Evolutionary conservation across 2,797 vertebrate genomes (phyloP).

Genomic region (Sebastes ruberrimus): DNA sequence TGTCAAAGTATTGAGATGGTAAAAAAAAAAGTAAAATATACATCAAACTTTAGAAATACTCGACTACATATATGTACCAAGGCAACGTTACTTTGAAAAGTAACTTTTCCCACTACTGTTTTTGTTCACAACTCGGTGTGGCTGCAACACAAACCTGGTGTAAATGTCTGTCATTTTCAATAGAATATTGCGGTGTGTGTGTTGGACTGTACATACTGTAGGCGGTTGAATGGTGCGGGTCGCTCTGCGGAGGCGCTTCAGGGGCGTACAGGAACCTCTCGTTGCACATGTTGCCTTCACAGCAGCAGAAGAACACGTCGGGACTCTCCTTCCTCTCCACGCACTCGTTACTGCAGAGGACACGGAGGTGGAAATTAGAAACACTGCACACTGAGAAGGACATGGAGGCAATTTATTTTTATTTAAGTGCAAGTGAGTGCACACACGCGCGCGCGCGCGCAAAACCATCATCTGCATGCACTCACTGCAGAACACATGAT

Average conservation of each 20-base stretch:
- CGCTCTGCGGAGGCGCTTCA: conserved; percentile 83
- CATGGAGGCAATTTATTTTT: conserved; percentile 17
- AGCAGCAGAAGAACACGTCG: conserved; percentile 97
- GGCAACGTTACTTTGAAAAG: neutral
- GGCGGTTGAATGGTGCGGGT: conserved; percentile 78
- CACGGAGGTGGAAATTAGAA: conserved; percentile 31
- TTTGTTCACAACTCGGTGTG: neutral
- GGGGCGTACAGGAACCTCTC: conserved; percentile 92
- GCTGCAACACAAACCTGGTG: neutral
- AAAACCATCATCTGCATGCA: neutral
- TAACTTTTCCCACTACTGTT: neutral
- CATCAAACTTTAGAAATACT: neutral
- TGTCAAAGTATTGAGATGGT: neutral
- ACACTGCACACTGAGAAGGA: neutral
- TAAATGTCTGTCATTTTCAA: neutral
- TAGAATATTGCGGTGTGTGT: neutral
- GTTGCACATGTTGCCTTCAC: conserved; percentile 96
- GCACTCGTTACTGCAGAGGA: conserved; percentile 86
- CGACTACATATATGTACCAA: neutral
- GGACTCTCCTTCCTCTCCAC: conserved; percentile 94
- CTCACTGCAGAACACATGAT: neutral
- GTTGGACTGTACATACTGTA: conserved; percentile 71
- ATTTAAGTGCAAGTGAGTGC: conserved; percentile 1
- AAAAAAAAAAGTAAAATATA: neutral
- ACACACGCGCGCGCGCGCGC: neutral